Evolutionary conservation across 2,797 vertebrate species (phyloP).

Genomic region (Adelosebastes latens): DNA sequence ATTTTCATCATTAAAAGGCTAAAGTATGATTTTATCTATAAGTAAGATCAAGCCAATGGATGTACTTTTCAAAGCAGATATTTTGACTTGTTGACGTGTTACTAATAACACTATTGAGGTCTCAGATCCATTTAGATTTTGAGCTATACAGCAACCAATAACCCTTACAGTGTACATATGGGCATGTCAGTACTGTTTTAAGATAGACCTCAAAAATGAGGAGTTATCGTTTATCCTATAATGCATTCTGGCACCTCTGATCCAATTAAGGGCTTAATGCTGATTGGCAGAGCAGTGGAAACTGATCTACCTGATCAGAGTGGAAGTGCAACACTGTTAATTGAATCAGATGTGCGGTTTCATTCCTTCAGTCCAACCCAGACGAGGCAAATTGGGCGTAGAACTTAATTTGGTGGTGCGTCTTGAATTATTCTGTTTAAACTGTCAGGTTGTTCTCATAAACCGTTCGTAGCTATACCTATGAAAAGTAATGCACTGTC

Average conservation of each 20-base stretch:
- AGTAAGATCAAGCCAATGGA: neutral
- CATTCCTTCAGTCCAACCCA: neutral
- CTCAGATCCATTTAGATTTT: neutral
- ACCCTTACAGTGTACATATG: neutral
- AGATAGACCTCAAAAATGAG: neutral
- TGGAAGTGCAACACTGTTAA: neutral
- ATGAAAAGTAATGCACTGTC: too few species aligned
- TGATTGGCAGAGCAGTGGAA: constrained; percentile 11
- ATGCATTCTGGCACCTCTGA: neutral
- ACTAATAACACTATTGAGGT: neutral
- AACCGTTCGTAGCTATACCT: too few species aligned
- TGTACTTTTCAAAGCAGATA: neutral
- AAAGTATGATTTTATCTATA: neutral
- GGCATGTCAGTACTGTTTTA: neutral
- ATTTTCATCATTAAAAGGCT: neutral
- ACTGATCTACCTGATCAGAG: neutral
- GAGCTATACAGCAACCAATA: neutral
- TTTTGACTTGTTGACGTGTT: neutral
- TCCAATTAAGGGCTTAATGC: constrained; percentile 21
- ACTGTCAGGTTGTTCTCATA: neutral
- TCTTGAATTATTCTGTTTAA: neutral
- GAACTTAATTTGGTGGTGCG: neutral
- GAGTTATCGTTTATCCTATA: neutral
- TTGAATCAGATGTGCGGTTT: neutral
- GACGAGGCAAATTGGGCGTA: neutral